Evolutionary conservation across 2,113 vertebrate species (phyloP).

Genomic region (Arvicanthis niloticus): DNA sequence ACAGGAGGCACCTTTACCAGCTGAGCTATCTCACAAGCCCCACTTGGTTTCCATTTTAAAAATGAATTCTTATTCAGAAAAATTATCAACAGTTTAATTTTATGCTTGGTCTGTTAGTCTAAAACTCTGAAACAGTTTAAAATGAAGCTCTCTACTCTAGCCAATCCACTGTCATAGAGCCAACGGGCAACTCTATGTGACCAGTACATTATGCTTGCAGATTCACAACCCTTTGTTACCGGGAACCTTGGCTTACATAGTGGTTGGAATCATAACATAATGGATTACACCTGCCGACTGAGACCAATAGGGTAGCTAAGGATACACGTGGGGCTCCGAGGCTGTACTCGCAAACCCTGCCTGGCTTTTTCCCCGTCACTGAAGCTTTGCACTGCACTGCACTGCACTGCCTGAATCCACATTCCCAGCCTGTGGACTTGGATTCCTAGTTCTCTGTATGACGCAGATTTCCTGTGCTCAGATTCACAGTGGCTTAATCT

Average conservation of each 20-base stretch:
- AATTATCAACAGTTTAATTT: constrained; percentile 30
- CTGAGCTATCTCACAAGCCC: neutral
- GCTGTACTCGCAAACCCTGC: neutral
- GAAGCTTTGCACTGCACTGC: too few relatives aligned
- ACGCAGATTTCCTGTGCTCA: constrained; percentile 29
- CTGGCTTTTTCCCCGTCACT: neutral
- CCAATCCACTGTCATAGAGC: neutral
- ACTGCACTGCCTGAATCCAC: neutral
- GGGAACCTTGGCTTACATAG: neutral
- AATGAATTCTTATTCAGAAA: neutral
- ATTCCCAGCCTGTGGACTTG: neutral
- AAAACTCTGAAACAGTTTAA: constrained; percentile 48
- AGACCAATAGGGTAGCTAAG: constrained; percentile 41
- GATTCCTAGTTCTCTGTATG: constrained; percentile 39
- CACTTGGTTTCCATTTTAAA: neutral
- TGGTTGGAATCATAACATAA: constrained; percentile 10
- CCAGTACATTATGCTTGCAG: neutral
- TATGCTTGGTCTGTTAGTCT: neutral
- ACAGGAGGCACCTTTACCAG: neutral
- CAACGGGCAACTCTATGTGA: neutral
- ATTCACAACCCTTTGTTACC: neutral
- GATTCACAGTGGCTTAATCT: constrained; percentile 22
- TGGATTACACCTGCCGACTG: neutral
- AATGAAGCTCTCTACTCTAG: constrained; percentile 28
- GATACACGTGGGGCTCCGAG: neutral